phyloP scores from a whole-genome alignment of 2,113 vertebrate species.

The Odocoileus virginianus region DNA sequence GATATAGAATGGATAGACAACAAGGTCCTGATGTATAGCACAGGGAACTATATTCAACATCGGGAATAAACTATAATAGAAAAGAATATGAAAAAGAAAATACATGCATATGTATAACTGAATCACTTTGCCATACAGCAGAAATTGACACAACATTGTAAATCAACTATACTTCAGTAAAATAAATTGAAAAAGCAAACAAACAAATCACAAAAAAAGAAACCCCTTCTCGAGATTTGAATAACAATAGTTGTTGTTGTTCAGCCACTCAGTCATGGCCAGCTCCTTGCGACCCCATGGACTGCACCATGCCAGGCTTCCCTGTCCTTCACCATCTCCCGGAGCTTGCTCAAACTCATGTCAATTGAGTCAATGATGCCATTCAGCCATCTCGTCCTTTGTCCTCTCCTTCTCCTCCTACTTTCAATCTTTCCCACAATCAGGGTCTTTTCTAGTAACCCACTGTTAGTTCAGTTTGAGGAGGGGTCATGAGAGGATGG shows the following conservation, averaged over 20 bases:
- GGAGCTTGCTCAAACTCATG: neutral
- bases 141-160: neutral
- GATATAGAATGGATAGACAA: neutral
- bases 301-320: neutral
- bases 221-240: neutral
- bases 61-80: neutral
- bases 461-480: neutral
- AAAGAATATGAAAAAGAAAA: neutral
- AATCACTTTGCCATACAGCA: neutral
- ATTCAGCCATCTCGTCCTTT: neutral
- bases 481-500: neutral
- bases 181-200: neutral
- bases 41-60: neutral
- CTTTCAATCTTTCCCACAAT: neutral
- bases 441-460: neutral
- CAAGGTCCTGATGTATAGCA: neutral
- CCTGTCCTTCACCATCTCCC: neutral
- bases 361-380: neutral
- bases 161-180: neutral
- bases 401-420: neutral
- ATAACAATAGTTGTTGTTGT: neutral
- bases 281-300: neutral
- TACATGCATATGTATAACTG: neutral
- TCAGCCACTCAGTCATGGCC: rapidly evolving
- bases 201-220: neutral